Conservation (phyloP, 2,113 vertebrate species). For the Apodemus sylvaticus region DNA sequence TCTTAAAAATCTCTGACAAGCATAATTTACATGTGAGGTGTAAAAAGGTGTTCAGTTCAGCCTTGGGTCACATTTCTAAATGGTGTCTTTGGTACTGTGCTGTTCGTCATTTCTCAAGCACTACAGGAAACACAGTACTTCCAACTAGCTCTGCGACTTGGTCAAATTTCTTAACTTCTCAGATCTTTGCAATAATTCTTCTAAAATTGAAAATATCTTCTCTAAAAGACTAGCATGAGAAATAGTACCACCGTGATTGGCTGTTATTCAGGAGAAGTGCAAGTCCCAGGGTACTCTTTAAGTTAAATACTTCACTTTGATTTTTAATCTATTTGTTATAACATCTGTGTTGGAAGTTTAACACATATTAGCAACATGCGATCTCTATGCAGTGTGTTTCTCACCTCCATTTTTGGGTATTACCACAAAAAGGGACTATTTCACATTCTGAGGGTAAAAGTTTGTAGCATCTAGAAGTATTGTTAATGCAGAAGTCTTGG, state of each 20-base stretch:
- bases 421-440: conserved; percentile 53
- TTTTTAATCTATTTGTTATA: not conserved
- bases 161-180: conserved; percentile 22
- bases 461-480: conserved; percentile 52
- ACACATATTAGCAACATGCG: too few relatives aligned
- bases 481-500: not conserved
- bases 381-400: not conserved
- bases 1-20: not conserved
- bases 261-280: not conserved
- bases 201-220: conserved; percentile 2
- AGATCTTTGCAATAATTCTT: not conserved
- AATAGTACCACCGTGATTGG: not conserved
- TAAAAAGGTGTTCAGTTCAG: not conserved
- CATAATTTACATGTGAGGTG: not conserved
- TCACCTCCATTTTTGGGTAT: not conserved
- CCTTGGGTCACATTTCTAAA: not conserved
- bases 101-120: not conserved
- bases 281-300: not conserved
- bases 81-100: not conserved
- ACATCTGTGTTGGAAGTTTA: not conserved
- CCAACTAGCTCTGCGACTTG: not conserved
- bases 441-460: conserved; percentile 63
- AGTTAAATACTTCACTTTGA: conserved; percentile 10
- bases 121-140: not conserved
- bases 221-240: not conserved